Conservation (phyloP, 2,888 invertebrate genomes). For the Nymphalis c-album region DNA sequence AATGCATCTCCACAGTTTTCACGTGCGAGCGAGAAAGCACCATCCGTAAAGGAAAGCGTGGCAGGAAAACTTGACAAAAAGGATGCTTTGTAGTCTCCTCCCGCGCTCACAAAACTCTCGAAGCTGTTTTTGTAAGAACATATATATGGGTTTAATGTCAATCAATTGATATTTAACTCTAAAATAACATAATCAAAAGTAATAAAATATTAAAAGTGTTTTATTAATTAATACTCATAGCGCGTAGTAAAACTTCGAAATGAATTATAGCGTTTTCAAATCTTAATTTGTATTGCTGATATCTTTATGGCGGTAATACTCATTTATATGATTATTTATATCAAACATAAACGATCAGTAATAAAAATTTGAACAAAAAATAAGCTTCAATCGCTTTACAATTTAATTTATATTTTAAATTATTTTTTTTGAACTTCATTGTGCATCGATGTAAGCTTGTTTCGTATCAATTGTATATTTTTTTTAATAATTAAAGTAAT, state of each 20-base stretch:
- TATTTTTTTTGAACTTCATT: background rate
- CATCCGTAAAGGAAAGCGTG: constrained; percentile 67
- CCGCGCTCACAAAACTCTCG: constrained; percentile 27
- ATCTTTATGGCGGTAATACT: constrained; percentile 7
- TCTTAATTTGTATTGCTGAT: constrained; percentile 4
- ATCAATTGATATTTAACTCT: constrained; percentile 21
- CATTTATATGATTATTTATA: background rate
- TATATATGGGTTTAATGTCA: constrained; percentile 51
- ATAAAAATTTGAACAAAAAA: background rate
- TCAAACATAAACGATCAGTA: background rate
- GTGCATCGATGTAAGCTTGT: too few species aligned
- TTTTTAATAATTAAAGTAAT: too few species aligned
- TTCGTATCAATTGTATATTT: too few species aligned
- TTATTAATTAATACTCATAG: background rate
- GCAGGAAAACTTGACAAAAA: constrained; percentile 70
- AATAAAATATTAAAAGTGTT: background rate
- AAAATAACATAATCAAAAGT: background rate
- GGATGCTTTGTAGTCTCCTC: constrained; percentile 61
- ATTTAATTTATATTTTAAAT: constrained; percentile 48
- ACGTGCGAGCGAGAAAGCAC: constrained; percentile 50
- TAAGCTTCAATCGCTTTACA: constrained; percentile 42
- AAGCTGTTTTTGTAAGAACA: background rate
- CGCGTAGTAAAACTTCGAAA: background rate
- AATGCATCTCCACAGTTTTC: constrained; percentile 44
- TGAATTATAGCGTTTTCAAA: constrained; percentile 4